Base-by-base conservation (phyloP, 1,140 invertebrate genomes). In the Ectropis grisescens region DNA sequence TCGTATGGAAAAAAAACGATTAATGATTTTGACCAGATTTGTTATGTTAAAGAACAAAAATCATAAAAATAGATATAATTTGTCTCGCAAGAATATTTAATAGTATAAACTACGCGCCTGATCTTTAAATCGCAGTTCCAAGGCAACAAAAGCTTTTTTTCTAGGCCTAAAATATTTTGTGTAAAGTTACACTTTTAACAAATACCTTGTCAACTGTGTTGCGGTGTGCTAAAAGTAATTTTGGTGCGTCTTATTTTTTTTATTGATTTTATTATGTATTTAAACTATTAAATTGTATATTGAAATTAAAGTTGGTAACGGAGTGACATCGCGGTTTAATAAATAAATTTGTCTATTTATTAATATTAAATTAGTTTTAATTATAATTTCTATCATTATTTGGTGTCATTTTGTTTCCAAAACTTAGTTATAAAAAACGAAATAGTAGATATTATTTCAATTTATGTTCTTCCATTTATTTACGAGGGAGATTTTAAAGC, bases 401-500 rank as follows among this genome's bases (percentile, higher is more conserved):
- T n/a, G n/a, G n/a, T n/a, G n/a, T n/a, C n/a, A n/a, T n/a, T n/a
- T n/a, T n/a, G n/a, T n/a, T n/a, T n/a, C 9, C 19, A 22, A 9
- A 22, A 22, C 19, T 22, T 9, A 4, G 9, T 9, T 22, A 22
- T 22, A 22, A 4, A 9, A 22, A 5, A 5, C 4, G 4, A 22
- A 22, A 22, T 22, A 22, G 9, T 22, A 22, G 9, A 22, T 22
- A 22, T 5, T 5, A 5, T 9, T 22, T 22, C 4, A 5, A 9
- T 22, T 22, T 4, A 32, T 39, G 45, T 32, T 57, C 48, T 57
- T 57, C 49, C 54, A 53, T 39, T 47, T 10, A 26, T 51, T 54
- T 43, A 22, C 27, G 19, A 10, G 27, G 29, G 14, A 42, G 34
- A 36, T 41, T 47, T 49, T 41, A 23, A 46, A 58, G 46, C 46